Conservation (phyloP, 2,113 vertebrate species). For the Pteruthius melanotis region DNA sequence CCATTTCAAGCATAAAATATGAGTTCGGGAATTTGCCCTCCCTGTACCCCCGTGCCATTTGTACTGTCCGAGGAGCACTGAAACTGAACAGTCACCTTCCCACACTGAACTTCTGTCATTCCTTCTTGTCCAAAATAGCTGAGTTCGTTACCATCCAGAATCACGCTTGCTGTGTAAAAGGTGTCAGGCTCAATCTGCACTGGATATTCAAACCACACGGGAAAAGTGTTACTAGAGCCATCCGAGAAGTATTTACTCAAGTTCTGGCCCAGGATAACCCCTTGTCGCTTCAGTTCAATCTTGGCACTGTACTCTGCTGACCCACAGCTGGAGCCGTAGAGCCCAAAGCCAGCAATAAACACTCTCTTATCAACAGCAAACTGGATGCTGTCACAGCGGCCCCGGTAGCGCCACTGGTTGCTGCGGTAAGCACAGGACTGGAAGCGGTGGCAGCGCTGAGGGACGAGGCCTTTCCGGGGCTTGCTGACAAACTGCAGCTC, state of each 20-base stretch:
- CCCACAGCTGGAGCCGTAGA: constrained; percentile 95
- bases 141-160: constrained; percentile 93
- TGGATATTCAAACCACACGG: constrained; percentile 95
- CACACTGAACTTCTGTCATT: constrained; percentile 97
- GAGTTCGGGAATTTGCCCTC: constrained; percentile 95
- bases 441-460: constrained; percentile 95
- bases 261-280: constrained; percentile 91
- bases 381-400: constrained; percentile 97
- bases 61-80: constrained; percentile 98
- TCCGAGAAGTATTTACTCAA: constrained; percentile 97
- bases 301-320: constrained; percentile 95
- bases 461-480: constrained; percentile 86
- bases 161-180: constrained; percentile 95
- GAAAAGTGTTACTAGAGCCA: constrained; percentile 95
- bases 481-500: constrained; percentile 90
- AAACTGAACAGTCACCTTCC: constrained; percentile 96
- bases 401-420: constrained; percentile 97
- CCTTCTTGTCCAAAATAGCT: constrained; percentile 98
- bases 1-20: constrained; percentile 91
- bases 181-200: constrained; percentile 97
- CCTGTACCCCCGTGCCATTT: constrained; percentile 95
- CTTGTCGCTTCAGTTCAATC: constrained; percentile 94
- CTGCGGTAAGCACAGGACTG: constrained; percentile 97
- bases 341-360: constrained; percentile 94
- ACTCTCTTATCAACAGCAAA: constrained; percentile 95